Evolutionary conservation across 1,140 invertebrate species (phyloP).

Genomic region (Geopemphigus sp.): DNA sequence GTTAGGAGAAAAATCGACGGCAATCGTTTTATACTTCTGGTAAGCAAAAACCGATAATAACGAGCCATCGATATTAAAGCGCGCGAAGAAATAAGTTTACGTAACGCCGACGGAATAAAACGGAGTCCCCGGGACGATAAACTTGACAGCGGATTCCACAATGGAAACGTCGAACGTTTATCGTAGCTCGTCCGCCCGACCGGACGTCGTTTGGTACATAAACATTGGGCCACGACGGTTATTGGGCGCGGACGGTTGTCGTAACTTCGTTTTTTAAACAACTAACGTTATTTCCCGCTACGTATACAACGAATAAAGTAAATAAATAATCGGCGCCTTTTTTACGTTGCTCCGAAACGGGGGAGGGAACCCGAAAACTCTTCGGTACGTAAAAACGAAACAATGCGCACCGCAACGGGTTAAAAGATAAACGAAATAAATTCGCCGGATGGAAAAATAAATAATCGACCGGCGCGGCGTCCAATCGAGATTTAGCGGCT

Average conservation of each 20-base stretch:
- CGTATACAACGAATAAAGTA: not conserved
- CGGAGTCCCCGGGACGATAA: not conserved
- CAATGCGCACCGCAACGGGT: not conserved
- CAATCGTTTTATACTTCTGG: not conserved
- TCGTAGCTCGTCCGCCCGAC: not conserved
- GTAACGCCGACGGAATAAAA: not conserved
- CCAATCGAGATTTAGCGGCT: too few species aligned
- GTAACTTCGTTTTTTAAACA: constrained; percentile 4
- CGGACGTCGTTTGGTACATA: not conserved
- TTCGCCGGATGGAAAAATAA: too few species aligned
- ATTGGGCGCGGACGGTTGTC: not conserved
- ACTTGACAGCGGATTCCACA: not conserved
- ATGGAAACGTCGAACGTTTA: not conserved
- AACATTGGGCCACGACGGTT: not conserved
- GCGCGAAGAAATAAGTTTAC: not conserved
- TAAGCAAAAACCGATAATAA: not conserved
- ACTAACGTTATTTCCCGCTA: constrained; percentile 7
- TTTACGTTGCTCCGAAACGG: too few species aligned
- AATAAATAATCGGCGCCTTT: too few species aligned
- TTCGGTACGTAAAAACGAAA: too few species aligned
- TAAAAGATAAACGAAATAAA: not conserved
- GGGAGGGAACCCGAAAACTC: too few species aligned
- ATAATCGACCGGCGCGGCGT: too few species aligned
- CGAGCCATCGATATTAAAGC: not conserved
- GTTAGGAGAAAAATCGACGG: not conserved